Evolutionary conservation across 2,888 invertebrate genomes (phyloP), one percentile per base, ranked within the genome.

Genomic region (Xiphydria camelus): DNA sequence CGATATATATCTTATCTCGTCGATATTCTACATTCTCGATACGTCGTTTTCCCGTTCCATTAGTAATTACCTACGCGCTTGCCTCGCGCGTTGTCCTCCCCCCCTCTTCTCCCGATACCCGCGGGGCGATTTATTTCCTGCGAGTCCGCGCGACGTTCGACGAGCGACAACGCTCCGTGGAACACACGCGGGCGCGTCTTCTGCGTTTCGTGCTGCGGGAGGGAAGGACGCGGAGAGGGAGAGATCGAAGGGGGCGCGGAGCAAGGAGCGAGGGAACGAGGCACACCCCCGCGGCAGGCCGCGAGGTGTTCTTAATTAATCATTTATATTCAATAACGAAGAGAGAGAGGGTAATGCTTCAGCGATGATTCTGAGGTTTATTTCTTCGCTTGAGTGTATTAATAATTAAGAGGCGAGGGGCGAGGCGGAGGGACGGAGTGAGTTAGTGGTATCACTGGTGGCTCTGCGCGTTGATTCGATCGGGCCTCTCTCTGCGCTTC

Each of bases 291-390:
- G 7, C 49, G 53, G 53, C 58, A 39, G 57, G 55, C 57, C 51
- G 41, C 51, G 55, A 59, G 57, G 54, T 62, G 61, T 55, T 61
- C 59, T 59, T 63, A 64, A 63, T 63, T 64, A 63, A 63, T 63
- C 63, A 63, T 63, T 63, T 57, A 55, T 58, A 58, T 60, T 62
- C 61, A 62, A 65, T 65, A 62, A 64, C 55, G 58, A 62, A 53
- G 51, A 51, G 53, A 35, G 51, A 49, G 51, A 52, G 40, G 43
- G 46, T 51, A 56, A 62, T 54, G 49, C 54, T 53, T 54, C 54
- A 59, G 54, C 60, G 62, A 63, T 63, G 63, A 63, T 63, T 59
- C 59, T 57, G 57, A 57, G 52, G 62, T 62, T 62, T 62, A 62
- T 62, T 60, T 56, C 55, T 48, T 48, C 49, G 55, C 47, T 49